A percentile compares a stretch with the other conserved stretches of the same genome.
Evolutionary conservation across 2,113 vertebrate species (phyloP).

Genomic region (Corythoichthys intestinalis): DNA sequence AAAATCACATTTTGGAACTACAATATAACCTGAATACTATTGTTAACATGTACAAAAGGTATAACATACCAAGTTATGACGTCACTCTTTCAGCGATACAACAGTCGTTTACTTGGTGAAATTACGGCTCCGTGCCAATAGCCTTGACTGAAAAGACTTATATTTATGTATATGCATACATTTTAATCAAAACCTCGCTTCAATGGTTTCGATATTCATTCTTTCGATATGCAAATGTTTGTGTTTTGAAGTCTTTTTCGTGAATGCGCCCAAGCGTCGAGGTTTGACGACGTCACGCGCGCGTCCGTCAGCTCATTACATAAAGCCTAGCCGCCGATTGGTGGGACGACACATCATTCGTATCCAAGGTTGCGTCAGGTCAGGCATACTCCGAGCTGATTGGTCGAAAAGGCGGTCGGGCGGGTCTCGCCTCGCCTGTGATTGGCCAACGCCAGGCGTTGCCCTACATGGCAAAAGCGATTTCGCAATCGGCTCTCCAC

Average conservation of each 20-base stretch:
- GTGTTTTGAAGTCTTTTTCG: not conserved
- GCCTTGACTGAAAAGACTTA: no score
- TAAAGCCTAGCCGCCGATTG: slow-evolving; percentile 56
- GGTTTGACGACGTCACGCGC: slow-evolving; percentile 39
- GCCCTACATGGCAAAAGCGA: slow-evolving; percentile 73
- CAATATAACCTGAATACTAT: no score
- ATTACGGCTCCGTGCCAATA: no score
- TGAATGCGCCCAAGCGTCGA: not conserved
- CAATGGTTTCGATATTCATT: not conserved
- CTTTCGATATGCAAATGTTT: not conserved
- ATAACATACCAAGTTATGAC: no score
- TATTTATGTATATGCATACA: no score
- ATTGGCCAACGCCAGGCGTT: slow-evolving; percentile 63
- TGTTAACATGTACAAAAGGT: no score
- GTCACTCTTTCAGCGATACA: no score
- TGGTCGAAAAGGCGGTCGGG: slow-evolving; percentile 14
- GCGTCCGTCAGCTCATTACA: slow-evolving; percentile 51
- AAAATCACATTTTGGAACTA: no score
- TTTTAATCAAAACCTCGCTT: no score
- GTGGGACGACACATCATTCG: slow-evolving; percentile 35
- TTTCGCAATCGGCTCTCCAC: slow-evolving; percentile 71
- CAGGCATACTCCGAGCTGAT: slow-evolving; percentile 27
- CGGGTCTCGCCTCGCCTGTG: slow-evolving; percentile 11
- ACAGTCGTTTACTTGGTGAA: no score
- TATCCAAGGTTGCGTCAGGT: slow-evolving; percentile 51